Evolutionary conservation across 2,888 invertebrate genomes (phyloP).

Genomic region (Eilema depressum): DNA sequence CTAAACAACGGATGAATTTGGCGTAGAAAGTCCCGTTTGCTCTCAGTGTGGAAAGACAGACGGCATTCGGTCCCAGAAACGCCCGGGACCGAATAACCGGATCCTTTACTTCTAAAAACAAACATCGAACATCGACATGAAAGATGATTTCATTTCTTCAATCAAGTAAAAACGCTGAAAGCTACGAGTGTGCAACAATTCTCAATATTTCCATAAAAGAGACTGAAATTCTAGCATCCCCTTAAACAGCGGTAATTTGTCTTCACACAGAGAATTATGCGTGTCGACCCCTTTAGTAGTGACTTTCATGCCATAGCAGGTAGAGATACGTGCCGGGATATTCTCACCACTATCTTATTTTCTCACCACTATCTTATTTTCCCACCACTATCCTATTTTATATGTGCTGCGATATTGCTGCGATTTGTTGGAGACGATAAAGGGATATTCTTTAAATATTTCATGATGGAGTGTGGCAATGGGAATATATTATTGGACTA

Average conservation of each 20-base stretch:
- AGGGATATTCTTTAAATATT: constrained; percentile 27
- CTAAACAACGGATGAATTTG: too few species aligned
- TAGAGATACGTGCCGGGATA: constrained; percentile 45
- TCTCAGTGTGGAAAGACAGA: too few species aligned
- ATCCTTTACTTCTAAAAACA: too few species aligned
- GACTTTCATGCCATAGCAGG: constrained; percentile 50
- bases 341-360: constrained; percentile 34
- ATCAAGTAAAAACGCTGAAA: neutral
- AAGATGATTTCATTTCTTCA: too few species aligned
- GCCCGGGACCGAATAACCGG: too few species aligned
- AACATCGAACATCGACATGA: too few species aligned
- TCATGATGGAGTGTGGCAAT: constrained; percentile 24
- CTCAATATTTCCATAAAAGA: constrained; percentile 10
- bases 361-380: constrained; percentile 35
- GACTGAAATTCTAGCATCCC: constrained; percentile 17
- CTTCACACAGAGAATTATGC: constrained; percentile 48
- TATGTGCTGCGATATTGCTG: constrained; percentile 35
- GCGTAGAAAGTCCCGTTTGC: too few species aligned
- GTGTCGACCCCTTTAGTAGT: constrained; percentile 40
- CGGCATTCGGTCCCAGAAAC: too few species aligned
- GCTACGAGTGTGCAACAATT: too few species aligned
- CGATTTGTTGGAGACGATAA: constrained; percentile 42
- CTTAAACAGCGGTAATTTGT: constrained; percentile 48
- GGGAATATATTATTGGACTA: neutral
- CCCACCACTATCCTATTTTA: constrained; percentile 44